Conservation (phyloP, 2,888 invertebrate genomes). For the Lysandra bellargus region DNA sequence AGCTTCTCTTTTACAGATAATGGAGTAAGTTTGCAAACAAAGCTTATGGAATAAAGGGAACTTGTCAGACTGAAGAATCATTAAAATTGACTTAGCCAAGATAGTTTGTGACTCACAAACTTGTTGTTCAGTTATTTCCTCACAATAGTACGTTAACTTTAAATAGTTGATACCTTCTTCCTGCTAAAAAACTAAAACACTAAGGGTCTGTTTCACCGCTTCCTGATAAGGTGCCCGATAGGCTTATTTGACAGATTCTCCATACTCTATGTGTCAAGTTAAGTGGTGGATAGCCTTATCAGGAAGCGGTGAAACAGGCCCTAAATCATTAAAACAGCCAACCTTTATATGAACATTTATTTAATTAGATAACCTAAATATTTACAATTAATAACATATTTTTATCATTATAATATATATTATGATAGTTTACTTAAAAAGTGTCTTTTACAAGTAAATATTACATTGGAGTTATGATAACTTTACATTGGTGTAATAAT, state of each 20-base stretch:
- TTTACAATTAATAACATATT: constrained; percentile 62
- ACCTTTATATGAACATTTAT: constrained; percentile 64
- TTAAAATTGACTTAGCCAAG: constrained; percentile 13
- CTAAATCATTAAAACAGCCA: constrained; percentile 52
- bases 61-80: not conserved
- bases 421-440: constrained; percentile 18
- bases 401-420: constrained; percentile 36
- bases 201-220: too few relatives aligned
- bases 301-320: not conserved
- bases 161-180: too few relatives aligned
- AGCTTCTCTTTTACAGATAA: constrained; percentile 23
- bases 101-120: not conserved
- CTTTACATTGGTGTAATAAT: not conserved
- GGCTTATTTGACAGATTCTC: too few relatives aligned
- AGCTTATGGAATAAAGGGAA: constrained; percentile 16
- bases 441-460: not conserved
- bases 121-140: not conserved
- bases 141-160: too few relatives aligned
- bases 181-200: too few relatives aligned
- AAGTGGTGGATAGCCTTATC: too few relatives aligned
- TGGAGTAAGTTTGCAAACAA: constrained; percentile 12
- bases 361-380: constrained; percentile 60
- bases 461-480: constrained; percentile 1
- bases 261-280: too few relatives aligned
- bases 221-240: too few relatives aligned